Evolutionary conservation across 2,113 vertebrate species (phyloP).

Genomic region (Eolophus roseicapilla): DNA sequence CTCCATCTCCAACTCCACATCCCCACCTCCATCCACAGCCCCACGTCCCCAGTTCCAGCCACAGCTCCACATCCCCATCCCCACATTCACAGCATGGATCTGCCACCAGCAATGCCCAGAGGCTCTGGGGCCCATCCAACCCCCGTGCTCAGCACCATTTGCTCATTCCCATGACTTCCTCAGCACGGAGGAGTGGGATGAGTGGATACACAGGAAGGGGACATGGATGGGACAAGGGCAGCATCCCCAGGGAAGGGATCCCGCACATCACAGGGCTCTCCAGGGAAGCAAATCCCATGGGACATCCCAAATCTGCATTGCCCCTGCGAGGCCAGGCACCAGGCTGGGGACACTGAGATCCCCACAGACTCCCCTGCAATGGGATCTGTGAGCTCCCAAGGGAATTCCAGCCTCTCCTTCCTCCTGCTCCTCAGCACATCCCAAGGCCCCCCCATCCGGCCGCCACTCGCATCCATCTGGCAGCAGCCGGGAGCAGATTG

Average conservation of each 20-base stretch:
- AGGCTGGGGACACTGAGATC: neutral
- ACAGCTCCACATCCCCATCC: no score
- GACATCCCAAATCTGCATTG: neutral
- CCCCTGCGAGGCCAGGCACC: neutral
- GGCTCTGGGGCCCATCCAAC: neutral
- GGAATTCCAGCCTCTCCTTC: neutral
- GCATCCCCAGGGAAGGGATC: neutral
- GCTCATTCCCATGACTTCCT: accelerated
- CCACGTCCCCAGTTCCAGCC: neutral
- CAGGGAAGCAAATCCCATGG: neutral
- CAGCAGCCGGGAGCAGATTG: neutral
- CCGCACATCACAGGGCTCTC: neutral
- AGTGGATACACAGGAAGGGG: neutral
- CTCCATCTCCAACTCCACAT: no score
- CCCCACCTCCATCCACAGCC: no score
- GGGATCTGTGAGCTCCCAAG: neutral
- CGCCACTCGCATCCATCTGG: neutral
- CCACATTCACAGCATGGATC: neutral
- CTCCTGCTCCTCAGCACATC: neutral
- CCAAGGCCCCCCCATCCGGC: neutral
- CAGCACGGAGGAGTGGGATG: accelerated
- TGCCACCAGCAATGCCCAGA: neutral
- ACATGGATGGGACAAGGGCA: neutral
- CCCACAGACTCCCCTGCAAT: neutral
- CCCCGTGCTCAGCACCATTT: neutral